phyloP scores from a whole-genome alignment of 2,797 vertebrate species.

The Podarcis siculus region DNA sequence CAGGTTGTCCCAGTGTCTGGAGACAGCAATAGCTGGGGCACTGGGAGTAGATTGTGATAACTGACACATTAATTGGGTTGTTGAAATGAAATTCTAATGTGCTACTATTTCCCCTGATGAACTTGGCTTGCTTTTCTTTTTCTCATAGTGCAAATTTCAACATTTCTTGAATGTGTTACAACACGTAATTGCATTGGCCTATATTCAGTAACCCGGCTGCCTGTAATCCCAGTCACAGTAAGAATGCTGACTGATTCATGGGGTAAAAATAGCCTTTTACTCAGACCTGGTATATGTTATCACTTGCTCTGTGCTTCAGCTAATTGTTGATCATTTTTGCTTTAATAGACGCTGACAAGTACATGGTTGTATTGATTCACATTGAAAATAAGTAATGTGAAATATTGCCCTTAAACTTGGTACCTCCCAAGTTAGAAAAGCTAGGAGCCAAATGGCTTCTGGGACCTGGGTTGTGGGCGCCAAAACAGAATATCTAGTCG shows the following conservation, averaged over 20 bases:
- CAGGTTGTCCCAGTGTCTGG: not conserved
- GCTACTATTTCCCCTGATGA: accelerated
- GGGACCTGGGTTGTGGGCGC: too few species aligned
- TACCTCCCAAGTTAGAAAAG: too few species aligned
- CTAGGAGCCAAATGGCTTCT: too few species aligned
- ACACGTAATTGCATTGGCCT: slow-evolving; percentile 55
- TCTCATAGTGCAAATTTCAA: accelerated
- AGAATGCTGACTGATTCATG: slow-evolving; percentile 66
- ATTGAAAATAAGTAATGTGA: slow-evolving; percentile 12
- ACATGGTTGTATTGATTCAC: slow-evolving; percentile 14
- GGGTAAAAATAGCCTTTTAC: slow-evolving; percentile 77
- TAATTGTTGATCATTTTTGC: slow-evolving; percentile 48
- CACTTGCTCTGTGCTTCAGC: slow-evolving; percentile 27
- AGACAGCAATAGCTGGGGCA: not conserved
- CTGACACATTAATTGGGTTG: not conserved
- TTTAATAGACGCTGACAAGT: slow-evolving; percentile 51
- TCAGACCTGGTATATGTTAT: slow-evolving; percentile 66
- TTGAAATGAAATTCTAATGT: not conserved
- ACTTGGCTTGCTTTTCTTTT: not conserved
- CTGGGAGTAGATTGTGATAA: not conserved
- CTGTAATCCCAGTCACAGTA: slow-evolving; percentile 53
- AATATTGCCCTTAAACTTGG: not conserved
- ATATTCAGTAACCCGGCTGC: slow-evolving; percentile 35
- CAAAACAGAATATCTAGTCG: too few species aligned
- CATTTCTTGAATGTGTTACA: slow-evolving; percentile 32